These are phyloP conservation scores for Amphimedon queenslandica DNA, from an alignment of 37 sponge, comb jelly and placozoan species.

Conservation along the genomic window DNA sequence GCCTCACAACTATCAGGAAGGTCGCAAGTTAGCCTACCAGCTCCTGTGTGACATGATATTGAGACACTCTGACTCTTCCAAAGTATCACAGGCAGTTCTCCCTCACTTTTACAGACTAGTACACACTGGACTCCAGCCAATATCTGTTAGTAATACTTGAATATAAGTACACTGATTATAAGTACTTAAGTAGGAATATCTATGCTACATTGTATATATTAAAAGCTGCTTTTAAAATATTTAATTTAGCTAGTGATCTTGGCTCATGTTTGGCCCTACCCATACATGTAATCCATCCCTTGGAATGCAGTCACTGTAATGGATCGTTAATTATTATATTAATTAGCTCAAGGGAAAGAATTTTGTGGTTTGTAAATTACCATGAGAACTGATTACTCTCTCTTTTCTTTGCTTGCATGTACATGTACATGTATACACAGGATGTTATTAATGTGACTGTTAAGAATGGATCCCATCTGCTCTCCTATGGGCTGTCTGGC, in stretches of 20 bases:
- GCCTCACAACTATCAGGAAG: constrained; percentile 38
- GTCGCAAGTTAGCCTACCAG: constrained; percentile 55
- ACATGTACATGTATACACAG: constrained; percentile 21
- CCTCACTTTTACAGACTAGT: constrained; percentile 75
- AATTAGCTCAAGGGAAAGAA: too few relatives aligned
- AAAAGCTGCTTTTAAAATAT: too few relatives aligned
- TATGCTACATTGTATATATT: too few relatives aligned
- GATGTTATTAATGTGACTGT: constrained; percentile 33
- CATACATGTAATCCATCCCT: too few relatives aligned
- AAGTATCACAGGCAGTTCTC: constrained; percentile 36
- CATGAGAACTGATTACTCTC: too few relatives aligned
- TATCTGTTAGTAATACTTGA: constrained; percentile 31
- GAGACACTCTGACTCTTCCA: constrained; percentile 45
- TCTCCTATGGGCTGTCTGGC: constrained; percentile 47
- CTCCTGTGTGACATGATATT: constrained; percentile 76
- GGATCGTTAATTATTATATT: too few relatives aligned
- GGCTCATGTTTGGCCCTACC: too few relatives aligned
- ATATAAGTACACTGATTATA: too few relatives aligned
- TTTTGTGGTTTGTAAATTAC: too few relatives aligned
- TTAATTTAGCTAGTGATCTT: too few relatives aligned
- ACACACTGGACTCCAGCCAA: constrained; percentile 35
- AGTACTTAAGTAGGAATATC: too few relatives aligned
- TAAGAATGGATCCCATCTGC: constrained; percentile 37
- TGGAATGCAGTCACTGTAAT: too few relatives aligned
- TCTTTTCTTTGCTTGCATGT: not conserved